Percentiles rank a stretch among this genome's conserved stretches.
phyloP scores from a whole-genome alignment of 2,113 vertebrate species.

The Misgurnus anguillicaudatus region DNA sequence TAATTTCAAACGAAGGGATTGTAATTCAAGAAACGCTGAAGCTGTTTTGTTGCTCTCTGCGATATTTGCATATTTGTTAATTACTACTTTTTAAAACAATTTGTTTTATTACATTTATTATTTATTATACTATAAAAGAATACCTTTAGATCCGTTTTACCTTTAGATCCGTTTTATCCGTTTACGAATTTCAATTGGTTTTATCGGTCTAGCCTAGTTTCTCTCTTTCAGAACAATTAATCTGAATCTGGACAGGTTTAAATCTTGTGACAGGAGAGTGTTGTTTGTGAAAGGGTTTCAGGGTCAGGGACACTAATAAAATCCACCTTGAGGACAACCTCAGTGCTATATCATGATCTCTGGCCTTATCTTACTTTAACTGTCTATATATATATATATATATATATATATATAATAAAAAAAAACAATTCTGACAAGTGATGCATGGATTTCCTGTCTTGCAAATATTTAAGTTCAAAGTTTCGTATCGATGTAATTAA shows the following conservation, averaged over 20 bases:
- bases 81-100: too few relatives aligned
- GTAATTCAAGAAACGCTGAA: too few relatives aligned
- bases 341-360: conserved; percentile 36
- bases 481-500: background rate
- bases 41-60: too few relatives aligned
- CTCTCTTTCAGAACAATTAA: conserved; percentile 14
- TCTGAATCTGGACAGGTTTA: conserved; percentile 11
- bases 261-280: conserved; percentile 48
- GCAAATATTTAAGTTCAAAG: too few relatives aligned
- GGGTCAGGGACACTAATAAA: conserved; percentile 34
- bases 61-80: too few relatives aligned
- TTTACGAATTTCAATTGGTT: conserved; percentile 3
- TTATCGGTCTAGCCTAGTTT: background rate
- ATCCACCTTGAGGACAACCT: background rate
- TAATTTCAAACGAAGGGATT: too few relatives aligned
- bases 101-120: background rate
- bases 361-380: conserved; percentile 34
- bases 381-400: conserved; percentile 15
- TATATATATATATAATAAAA: background rate
- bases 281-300: conserved; percentile 36
- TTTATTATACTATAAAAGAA: background rate
- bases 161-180: too few relatives aligned
- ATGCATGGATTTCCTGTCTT: too few relatives aligned
- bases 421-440: background rate
- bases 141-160: background rate